Base-by-base conservation (phyloP, 2,797 vertebrate genomes). In the Thunnus albacares region DNA sequence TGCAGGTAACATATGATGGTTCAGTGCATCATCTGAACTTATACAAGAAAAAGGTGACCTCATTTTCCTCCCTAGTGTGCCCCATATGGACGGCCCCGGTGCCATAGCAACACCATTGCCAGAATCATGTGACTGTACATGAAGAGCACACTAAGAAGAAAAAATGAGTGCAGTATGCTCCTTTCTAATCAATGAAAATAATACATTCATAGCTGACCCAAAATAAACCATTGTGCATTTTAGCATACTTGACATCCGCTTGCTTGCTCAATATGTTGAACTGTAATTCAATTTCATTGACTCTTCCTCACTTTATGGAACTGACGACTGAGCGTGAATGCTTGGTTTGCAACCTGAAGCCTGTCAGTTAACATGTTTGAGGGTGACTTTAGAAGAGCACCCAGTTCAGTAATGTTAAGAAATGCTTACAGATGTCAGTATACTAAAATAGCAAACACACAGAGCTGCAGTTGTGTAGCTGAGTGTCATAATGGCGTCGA, bases 41-140 rank as follows among this genome's bases (percentile, higher is more conserved):
- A 45, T 17, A 62, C 14, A 30, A 72, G 49, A 74, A 75, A 63
- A 73, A 53, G 24, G 56, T 81, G 62, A 79, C 66, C 79, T 77
- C 1, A 71, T 83, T 91, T 75, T 51, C 61, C 15, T 61, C 38
- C 24, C 63, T 26, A 0, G 14, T 41, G 55, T 20, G 68, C 45
- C 75, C 68, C 43, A 79, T 26, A 63, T 74, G 45, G 76, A 75
- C 65, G 58, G 63, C 52, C 60, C 53, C 9, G 60, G 57, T 81
- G 63, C 75, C 85, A 89, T 89, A 35, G 88, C 83, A 91, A 90
- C 88, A 84, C 65, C 30, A 17, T 63, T 80, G 35, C 55, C 41
- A 72, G 30, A 51, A 52, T 67, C 43, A 75, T 33, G 56, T 81
- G 52, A 89, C n/a, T 18, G 8, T 63, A 49, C 35, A 75, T 72